Base-by-base conservation (phyloP, 2,113 vertebrate species). In the Esox niger region DNA sequence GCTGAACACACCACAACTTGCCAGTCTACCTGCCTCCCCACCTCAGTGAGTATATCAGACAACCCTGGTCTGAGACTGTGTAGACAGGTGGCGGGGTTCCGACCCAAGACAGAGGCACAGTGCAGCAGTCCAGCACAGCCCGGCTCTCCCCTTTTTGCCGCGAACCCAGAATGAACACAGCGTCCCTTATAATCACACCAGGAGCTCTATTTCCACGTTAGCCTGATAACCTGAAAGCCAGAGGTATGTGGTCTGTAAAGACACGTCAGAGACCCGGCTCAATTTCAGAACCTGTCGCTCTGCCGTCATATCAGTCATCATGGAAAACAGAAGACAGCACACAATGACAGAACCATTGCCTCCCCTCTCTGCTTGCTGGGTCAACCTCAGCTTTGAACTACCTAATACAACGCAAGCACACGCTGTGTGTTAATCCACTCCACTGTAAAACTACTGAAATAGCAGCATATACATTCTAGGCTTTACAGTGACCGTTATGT, bases 141-240 rank as follows among this genome's bases (percentile, higher is more conserved):
- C n/a, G n/a, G n/a, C n/a, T n/a, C n/a, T 23, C 23, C 60, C 63
- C 33, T 9, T 20, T 47, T 46, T 77, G 66, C 82, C 64, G 58
- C 21, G 64, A 65, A 81, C 69, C 38, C 20, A 31, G 30, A 29
- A 30, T 7, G 56, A 72, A 46, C 3, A 35, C 35, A 11, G 20
- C 68, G 30, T 26, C 76, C 76, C 30, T 66, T 38, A n/a, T 7
- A n/a, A 77, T 74, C 70, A 70, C 73, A 70, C 76, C 75, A 81
- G 64, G 10, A 1, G n/a, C 55, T 66, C 71, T 69, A 65, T 62
- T 76, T 79, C 46, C 31, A 52, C 29, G 60, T 75, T 68, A 32
- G 38, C 66, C 17, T 25, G 35, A 55, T 70, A 33, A 76, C 62
- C 15, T 30, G 23, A 61, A 35, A 2, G 54, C 43, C 49, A 1